Base-by-base conservation (phyloP, 1,140 invertebrate genomes). In the Euura lappo region DNA sequence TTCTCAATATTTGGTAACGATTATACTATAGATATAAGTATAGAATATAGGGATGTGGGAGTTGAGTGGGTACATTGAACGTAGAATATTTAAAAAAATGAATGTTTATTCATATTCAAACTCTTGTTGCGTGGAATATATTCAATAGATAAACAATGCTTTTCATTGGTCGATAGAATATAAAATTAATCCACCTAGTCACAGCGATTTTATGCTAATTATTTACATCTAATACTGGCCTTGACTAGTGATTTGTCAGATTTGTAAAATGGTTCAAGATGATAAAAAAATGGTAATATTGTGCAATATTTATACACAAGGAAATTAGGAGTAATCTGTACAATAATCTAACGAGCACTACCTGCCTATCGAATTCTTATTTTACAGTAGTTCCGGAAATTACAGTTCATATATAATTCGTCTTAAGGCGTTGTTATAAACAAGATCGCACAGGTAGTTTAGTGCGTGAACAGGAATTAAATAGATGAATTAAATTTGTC, bases 211-310 rank as follows among this genome's bases (percentile, higher is more conserved):
- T n/a, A n/a, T n/a, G 51, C 13, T 60, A 6, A 2, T 11, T 60
- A 60, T 60, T 60, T 60, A 60, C 13, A 60, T n/a, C 51, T 60
- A 60, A 60, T 60, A 60, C 3, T 60, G 51, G 51, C 51, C 51
- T 60, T 60, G 51, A 60, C 51, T 60, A 60, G 51, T 60, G 51
- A 60, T 60, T 60, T 60, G 28, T 28, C 0, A 60, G 13, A 60
- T 60, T 3, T 60, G 51, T 60, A 8, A 11, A 8, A 60, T 6
- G 51, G 13, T 5, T 60, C 51, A 60, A 11, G 51, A 60, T 3
- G 5, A 60, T 11, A 28, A 0, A 0, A 11, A 60, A 60, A n/a
- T n/a, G n/a, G n/a, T n/a, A n/a, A n/a, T n/a, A n/a, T n/a, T n/a
- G n/a, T n/a, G n/a, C n/a, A n/a, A n/a, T n/a, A n/a, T 60, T 60